Base-by-base conservation (phyloP, 92 coral and sea anemone species). In the Montipora capitata region DNA sequence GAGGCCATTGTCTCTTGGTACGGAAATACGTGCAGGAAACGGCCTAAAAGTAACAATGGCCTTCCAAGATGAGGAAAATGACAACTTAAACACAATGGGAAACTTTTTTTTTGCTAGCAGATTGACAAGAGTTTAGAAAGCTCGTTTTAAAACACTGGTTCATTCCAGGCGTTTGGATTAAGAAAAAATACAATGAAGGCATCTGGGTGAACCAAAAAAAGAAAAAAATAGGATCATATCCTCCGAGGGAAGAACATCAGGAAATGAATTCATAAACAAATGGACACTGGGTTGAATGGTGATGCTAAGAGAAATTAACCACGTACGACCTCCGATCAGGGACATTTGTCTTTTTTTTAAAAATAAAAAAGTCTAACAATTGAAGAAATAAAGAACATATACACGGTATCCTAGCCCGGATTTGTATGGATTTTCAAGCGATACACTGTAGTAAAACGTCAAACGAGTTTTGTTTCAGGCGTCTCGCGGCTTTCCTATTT, bases 361-460 rank as follows among this genome's bases (percentile, higher is more conserved):
- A 27, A 11, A 4, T 27, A 81, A 81, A 11, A 49, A 48, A 7
- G 49, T 11, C 4, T 1, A 48, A 45, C 9, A 44, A 43, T 14
- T 44, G 75, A 65, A 48, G 10, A 68, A 52, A 13, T 48, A 0
- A 70, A 68, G 11, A 49, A 14, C 5, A 7, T 18, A 35, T 48
- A 48, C 52, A 48, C 52, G 10, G 52, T 48, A 48, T 48, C 85
- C 7, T 64, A 65, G 67, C 64, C 85, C 74, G 77, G 77, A 81
- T 35, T 35, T 68, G 52, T 12, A n/a, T 56, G 76, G 83, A 41
- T 43, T 65, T 57, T 41, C 18, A 38, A 6, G 54, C 52, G 42
- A 61, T 59, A 2, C 13, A 78, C 9, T 40, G 69, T 18, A 0
- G 35, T 43, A 2, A 6, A 27, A 42, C 67, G 66, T 54, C 85